A percentile compares a stretch with the other conserved stretches of the same genome.
These are phyloP conservation scores for Synergus gifuensis DNA, from an alignment of 2,888 invertebrate species.

Conservation along the genomic window DNA sequence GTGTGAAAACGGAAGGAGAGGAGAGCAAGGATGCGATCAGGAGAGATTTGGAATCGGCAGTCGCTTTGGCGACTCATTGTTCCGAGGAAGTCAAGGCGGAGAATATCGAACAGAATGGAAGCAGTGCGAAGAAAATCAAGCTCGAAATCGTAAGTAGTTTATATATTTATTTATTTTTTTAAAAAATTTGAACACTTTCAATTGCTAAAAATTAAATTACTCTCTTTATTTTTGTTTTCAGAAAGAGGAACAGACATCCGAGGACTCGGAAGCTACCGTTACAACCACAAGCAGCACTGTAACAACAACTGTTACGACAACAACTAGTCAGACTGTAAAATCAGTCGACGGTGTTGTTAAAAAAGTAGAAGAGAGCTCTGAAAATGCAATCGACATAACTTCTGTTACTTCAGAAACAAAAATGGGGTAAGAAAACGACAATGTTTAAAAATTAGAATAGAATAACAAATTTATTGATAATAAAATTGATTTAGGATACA, in stretches of 20 bases:
- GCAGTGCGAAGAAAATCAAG: slow-evolving; percentile 66
- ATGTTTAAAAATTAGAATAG: not conserved
- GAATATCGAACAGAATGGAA: slow-evolving; percentile 49
- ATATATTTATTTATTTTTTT: not conserved
- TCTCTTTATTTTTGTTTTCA: slow-evolving; percentile 74
- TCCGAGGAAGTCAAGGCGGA: slow-evolving; percentile 78
- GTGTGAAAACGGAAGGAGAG: slow-evolving; percentile 63
- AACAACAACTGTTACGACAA: slow-evolving; percentile 77
- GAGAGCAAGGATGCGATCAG: slow-evolving; percentile 80
- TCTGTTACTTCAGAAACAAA: slow-evolving; percentile 50
- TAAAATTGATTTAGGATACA: no score
- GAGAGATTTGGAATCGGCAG: slow-evolving; percentile 82
- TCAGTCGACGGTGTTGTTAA: slow-evolving; percentile 79
- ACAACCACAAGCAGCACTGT: slow-evolving; percentile 74
- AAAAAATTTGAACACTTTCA: not conserved
- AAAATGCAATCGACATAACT: slow-evolving; percentile 75
- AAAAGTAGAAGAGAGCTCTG: slow-evolving; percentile 78
- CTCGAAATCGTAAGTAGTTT: slow-evolving; percentile 59
- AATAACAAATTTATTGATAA: no score
- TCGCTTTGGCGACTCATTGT: slow-evolving; percentile 82
- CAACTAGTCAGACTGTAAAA: slow-evolving; percentile 74
- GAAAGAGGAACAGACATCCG: slow-evolving; percentile 80
- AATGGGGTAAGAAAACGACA: slow-evolving; percentile 52
- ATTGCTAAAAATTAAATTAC: not conserved
- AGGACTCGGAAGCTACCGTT: slow-evolving; percentile 71